Base-by-base conservation (phyloP, 2,113 vertebrate genomes). In the Seriola aureovittata region DNA sequence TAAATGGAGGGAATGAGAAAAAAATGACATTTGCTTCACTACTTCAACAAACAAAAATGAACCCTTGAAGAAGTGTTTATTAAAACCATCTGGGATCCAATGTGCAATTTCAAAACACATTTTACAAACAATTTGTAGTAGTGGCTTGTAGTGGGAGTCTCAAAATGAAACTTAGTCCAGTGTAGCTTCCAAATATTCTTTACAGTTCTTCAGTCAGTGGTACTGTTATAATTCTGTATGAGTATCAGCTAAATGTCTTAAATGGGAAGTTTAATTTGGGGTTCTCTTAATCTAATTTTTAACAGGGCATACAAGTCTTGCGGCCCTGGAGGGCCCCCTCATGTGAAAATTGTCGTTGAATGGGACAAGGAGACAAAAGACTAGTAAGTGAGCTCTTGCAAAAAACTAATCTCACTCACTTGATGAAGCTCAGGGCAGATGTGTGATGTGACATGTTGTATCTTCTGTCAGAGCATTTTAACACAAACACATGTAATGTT, bases 321-420 rank as follows among this genome's bases (percentile, higher is more conserved):
- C 58, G 97, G 98, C 64, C 96, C 96, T 12, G 98, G 98, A 21
- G 98, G 98, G n/a, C 96, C 97, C 0, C 96, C 97, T 90, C 98
- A 99, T 46, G 97, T 99, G 91, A 99, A 99, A 90, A 94, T 99
- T 55, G 97, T 99, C 23, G 97, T 99, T 23, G 98, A 99, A 84
- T 99, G 98, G 98, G 98, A 99, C 95, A 98, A 98, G 84, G 98
- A 99, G 91, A 99, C 98, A 17, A 99, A 98, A 93, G 98, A 99
- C 88, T 99, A 97, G 98, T 99, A 94, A 97, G 98, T 97, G 87
- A 65, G 29, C 85, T 36, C 70, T 23, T 50, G 3, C n/a, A 1
- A 60, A 60, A 29, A 29, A 10, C 23, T 10, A 17, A 17, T 59
- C 46, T 21, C 8, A 48, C 32, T 2, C 23, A 4, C 19, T 54